Evolutionary conservation across 2,888 invertebrate genomes (phyloP), one percentile per base, ranked within the genome.

Genomic region (Autographa gamma): DNA sequence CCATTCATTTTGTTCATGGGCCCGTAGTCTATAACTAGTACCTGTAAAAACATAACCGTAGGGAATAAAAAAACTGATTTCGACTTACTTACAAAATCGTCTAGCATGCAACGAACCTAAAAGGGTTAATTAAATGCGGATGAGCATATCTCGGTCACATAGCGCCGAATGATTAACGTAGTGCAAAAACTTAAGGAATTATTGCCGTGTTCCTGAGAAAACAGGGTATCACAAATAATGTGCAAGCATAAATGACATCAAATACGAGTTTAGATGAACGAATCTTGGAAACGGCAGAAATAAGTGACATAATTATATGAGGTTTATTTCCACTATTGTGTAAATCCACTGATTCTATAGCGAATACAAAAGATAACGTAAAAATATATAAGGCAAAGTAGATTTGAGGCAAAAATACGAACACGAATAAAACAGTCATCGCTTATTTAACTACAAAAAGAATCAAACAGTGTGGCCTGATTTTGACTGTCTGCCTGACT

Each of bases 151-250:
- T 82, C 81, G 77, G 79, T 58, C 69, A 76, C 87, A 78, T 77
- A 84, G 87, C 87, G 89, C 82, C 86, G 87, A 91, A 89, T 91
- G 92, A 92, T 92, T 91, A 91, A 83, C 74, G 80, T 81, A 79
- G 81, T 80, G 85, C 91, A 90, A 91, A 90, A 91, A 90, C 89
- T 84, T 83, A 80, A 85, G 88, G 86, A 91, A 86, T 91, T 89
- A 90, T 88, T 72, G 74, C 87, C 76, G 74, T 78, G 84, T 89
- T 90, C 89, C 88, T 74, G 66, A 61, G 63, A 67, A 69, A 77
- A 63, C 65, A 69, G 61, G 62, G 62, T 43, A 74, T 73, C 62
- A 64, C 72, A 74, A 81, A 76, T 83, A 78, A 83, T 81, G 68
- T 69, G 9, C 14, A 11, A 31, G 58, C 43, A 38, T 71, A 71